Percentiles rank a stretch among this genome's conserved stretches.
Conservation (phyloP, 2,888 invertebrate genomes). For the Protophormia terraenovae region DNA sequence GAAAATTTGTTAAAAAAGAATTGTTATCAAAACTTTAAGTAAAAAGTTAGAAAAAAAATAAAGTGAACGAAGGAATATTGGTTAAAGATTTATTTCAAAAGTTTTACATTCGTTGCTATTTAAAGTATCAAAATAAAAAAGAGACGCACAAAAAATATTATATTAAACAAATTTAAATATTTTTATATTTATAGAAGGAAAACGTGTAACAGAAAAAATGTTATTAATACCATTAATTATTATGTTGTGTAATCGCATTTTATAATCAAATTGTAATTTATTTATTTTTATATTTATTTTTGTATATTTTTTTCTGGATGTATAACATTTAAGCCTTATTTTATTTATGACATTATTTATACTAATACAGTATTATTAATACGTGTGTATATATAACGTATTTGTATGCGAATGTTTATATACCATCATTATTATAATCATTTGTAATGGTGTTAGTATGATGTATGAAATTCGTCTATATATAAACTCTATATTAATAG, state of each 20-base stretch:
- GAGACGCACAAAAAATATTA: background rate
- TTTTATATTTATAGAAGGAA: background rate
- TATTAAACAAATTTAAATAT: conserved; percentile 7
- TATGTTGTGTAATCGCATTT: conserved; percentile 2
- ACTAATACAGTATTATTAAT: conserved; percentile 18
- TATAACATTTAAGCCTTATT: conserved; percentile 9
- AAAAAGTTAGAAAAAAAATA: background rate
- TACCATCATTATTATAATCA: background rate
- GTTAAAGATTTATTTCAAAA: conserved; percentile 33
- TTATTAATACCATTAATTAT: conserved; percentile 21
- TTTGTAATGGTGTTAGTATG: background rate
- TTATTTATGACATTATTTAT: conserved; percentile 35
- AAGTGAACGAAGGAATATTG: background rate
- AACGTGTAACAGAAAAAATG: background rate
- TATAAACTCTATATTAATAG: too few species aligned
- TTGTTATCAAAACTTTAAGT: background rate
- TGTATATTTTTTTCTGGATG: too few species aligned
- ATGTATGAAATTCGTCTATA: background rate
- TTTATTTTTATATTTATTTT: background rate
- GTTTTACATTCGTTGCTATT: background rate
- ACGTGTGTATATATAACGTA: background rate
- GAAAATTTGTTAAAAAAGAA: conserved; percentile 22
- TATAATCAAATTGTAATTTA: conserved; percentile 26
- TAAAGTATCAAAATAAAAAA: background rate
- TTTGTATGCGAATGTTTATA: background rate